Conservation (phyloP, 2,888 invertebrate genomes). For the Tenthredo scrophulariae region DNA sequence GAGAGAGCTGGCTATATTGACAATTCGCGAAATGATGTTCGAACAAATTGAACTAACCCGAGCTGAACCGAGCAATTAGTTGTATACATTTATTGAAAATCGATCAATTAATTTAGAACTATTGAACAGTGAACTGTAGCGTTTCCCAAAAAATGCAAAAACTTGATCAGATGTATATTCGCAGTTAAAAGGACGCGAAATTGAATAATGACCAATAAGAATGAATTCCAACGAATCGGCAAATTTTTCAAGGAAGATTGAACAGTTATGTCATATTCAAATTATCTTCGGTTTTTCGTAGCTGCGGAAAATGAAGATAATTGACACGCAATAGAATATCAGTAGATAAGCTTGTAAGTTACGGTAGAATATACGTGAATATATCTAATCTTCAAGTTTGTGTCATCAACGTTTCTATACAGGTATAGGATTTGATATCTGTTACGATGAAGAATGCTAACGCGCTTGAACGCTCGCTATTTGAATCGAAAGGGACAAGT, state of each 20-base stretch:
- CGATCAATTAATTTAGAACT: too few species aligned
- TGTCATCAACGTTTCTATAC: background rate
- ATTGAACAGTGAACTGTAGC: too few species aligned
- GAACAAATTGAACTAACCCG: too few species aligned
- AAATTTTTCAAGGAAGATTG: background rate
- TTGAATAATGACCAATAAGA: background rate
- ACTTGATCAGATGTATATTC: too few species aligned
- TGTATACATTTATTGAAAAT: too few species aligned
- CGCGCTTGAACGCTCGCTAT: background rate
- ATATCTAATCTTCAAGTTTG: background rate
- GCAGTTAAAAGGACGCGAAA: too few species aligned
- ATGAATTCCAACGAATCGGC: background rate
- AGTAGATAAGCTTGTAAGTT: background rate
- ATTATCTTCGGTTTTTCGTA: background rate
- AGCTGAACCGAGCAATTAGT: too few species aligned
- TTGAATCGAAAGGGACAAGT: background rate
- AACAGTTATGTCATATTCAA: too few species aligned
- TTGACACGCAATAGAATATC: background rate
- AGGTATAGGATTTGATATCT: background rate
- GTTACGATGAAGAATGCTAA: background rate
- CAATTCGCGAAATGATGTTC: too few species aligned
- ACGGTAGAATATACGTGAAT: background rate
- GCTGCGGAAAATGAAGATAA: background rate
- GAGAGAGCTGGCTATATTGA: too few species aligned
- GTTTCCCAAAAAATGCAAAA: too few species aligned